These are phyloP conservation scores for Papilio polytes DNA, from an alignment of 1,140 invertebrate species.

Conservation along the genomic window DNA sequence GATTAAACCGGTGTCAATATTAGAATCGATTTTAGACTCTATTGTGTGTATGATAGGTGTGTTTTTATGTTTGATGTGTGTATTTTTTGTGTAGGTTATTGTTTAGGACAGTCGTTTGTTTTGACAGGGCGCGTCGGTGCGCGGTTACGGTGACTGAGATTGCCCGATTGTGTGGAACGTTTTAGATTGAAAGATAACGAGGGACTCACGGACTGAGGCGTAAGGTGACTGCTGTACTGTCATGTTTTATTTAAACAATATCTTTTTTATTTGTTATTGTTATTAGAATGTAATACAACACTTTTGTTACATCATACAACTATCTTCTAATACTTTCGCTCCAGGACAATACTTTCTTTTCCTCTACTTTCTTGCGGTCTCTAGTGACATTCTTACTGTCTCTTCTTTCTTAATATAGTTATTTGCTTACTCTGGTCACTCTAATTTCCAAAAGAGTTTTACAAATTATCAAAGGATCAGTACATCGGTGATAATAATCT, in stretches of 20 bases:
- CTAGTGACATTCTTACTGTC: too few species aligned
- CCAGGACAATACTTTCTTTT: too few species aligned
- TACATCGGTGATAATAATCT: background rate
- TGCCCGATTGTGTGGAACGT: constrained; percentile 71
- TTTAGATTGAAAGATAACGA: constrained; percentile 76
- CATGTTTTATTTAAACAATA: constrained; percentile 18
- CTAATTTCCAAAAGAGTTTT: too few species aligned
- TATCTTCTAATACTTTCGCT: background rate
- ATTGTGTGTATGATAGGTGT: constrained; percentile 46
- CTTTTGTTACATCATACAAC: background rate
- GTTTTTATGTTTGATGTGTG: constrained; percentile 49
- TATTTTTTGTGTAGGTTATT: constrained; percentile 65
- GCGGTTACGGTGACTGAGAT: constrained; percentile 75
- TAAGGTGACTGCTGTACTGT: background rate
- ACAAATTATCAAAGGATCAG: too few species aligned
- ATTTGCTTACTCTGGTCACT: too few species aligned
- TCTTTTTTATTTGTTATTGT: constrained; percentile 2
- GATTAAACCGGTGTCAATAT: constrained; percentile 48
- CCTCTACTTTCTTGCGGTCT: too few species aligned
- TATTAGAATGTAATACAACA: background rate
- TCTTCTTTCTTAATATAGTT: too few species aligned
- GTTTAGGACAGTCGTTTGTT: constrained; percentile 78
- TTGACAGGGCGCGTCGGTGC: constrained; percentile 72
- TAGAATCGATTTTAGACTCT: constrained; percentile 50
- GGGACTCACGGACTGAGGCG: constrained; percentile 51